These are phyloP conservation scores for Trochalopteron elliotii DNA, from an alignment of 2,113 vertebrate species.

Conservation along the genomic window DNA sequence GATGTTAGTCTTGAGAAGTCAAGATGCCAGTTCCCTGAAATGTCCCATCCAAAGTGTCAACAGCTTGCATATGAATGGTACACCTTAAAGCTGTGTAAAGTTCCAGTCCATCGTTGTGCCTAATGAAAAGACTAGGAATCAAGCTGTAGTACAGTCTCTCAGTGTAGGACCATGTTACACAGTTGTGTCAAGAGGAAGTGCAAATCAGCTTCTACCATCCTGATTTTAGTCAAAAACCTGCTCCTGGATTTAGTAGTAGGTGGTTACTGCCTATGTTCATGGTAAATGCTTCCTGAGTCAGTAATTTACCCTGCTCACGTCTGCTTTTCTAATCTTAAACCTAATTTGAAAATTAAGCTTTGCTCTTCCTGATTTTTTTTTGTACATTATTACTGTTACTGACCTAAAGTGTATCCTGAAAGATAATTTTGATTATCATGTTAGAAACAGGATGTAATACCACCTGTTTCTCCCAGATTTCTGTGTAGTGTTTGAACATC, in stretches of 20 bases:
- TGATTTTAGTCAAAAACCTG: neutral
- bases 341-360: conserved; percentile 36
- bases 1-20: neutral
- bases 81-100: neutral
- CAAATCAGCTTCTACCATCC: neutral
- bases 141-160: neutral
- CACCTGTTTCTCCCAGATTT: conserved; percentile 16
- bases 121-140: neutral
- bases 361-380: conserved; percentile 31
- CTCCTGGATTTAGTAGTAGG: neutral
- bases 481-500: neutral
- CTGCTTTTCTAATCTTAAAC: conserved; percentile 50
- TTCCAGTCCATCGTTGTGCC: neutral
- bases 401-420: conserved; percentile 2
- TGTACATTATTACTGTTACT: neutral
- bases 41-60: neutral
- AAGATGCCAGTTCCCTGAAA: neutral
- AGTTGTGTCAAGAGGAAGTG: neutral
- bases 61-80: neutral
- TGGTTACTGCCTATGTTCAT: neutral
- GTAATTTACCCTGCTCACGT: neutral
- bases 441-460: conserved; percentile 35
- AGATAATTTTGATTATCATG: conserved; percentile 12
- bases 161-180: rapidly evolving
- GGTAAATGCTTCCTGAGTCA: neutral